Evolutionary conservation across 1,140 invertebrate genomes (phyloP).

Genomic region (Calycopis cecrops): DNA sequence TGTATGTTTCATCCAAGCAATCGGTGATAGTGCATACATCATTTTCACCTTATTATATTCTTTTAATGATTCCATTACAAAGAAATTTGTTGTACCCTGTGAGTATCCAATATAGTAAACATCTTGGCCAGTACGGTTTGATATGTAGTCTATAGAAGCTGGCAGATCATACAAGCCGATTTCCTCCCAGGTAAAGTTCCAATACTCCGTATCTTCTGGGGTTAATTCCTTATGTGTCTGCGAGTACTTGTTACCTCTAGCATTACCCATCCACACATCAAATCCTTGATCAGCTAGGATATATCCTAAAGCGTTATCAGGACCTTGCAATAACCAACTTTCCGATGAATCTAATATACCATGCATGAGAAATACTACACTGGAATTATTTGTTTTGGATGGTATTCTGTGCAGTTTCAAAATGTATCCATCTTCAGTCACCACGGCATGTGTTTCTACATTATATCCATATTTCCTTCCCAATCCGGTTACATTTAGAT

Average conservation of each 20-base stretch:
- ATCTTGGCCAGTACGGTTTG: slow-evolving; percentile 68
- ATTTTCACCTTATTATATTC: slow-evolving; percentile 78
- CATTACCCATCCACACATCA: slow-evolving; percentile 86
- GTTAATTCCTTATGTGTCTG: slow-evolving; percentile 68
- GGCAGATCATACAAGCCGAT: slow-evolving; percentile 85
- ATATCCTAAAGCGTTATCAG: slow-evolving; percentile 68
- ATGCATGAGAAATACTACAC: slow-evolving; percentile 78
- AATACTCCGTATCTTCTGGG: slow-evolving; percentile 52
- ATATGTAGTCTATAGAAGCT: slow-evolving; percentile 81
- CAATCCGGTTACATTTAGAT: slow-evolving; percentile 48
- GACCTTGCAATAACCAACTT: slow-evolving; percentile 77
- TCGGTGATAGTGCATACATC: slow-evolving; percentile 80
- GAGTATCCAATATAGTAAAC: slow-evolving; percentile 81
- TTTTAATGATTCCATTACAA: slow-evolving; percentile 74
- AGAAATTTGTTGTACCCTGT: slow-evolving; percentile 67
- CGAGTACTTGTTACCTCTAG: slow-evolving; percentile 82
- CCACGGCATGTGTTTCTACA: slow-evolving; percentile 72
- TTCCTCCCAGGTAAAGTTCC: slow-evolving; percentile 81
- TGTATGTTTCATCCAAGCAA: slow-evolving; percentile 77
- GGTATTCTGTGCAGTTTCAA: slow-evolving; percentile 76
- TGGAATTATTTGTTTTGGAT: slow-evolving; percentile 36
- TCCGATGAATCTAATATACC: slow-evolving; percentile 78
- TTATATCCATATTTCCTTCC: slow-evolving; percentile 75
- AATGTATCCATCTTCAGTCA: slow-evolving; percentile 78
- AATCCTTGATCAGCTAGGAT: slow-evolving; percentile 76